Conservation (phyloP, 2,113 vertebrate species). For the Bubo bubo region DNA sequence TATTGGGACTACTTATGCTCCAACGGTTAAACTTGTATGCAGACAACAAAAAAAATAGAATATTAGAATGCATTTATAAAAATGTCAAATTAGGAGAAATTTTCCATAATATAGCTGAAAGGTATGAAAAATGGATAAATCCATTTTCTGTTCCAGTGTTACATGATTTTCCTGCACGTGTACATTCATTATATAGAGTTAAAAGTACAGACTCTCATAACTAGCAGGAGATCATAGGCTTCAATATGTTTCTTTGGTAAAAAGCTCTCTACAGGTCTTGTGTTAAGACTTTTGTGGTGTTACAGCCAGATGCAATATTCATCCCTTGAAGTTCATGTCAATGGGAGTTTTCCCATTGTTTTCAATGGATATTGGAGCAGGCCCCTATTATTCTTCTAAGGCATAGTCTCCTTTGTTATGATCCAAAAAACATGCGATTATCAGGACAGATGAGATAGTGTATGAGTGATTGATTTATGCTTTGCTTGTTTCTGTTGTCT, state of each 20-base stretch:
- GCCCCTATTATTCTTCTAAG: neutral
- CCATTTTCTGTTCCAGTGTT: neutral
- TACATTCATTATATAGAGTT: neutral
- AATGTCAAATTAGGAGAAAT: neutral
- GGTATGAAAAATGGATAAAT: neutral
- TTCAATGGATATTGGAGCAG: neutral
- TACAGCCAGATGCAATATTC: neutral
- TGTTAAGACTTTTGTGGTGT: neutral
- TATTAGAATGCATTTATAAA: neutral
- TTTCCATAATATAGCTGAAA: neutral
- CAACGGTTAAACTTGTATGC: neutral
- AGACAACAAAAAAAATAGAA: neutral
- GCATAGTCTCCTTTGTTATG: neutral
- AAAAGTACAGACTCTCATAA: neutral
- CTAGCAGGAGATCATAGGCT: neutral
- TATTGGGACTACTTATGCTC: neutral
- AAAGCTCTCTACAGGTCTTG: neutral
- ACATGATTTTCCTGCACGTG: neutral
- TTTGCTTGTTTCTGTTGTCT: slow-evolving; percentile 56
- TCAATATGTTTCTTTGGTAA: neutral
- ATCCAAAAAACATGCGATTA: neutral
- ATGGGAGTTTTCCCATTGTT: neutral
- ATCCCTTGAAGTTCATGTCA: neutral
- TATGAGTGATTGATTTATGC: slow-evolving; percentile 59
- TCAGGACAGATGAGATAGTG: neutral